Evolutionary conservation across 2,113 vertebrate species (phyloP).

Genomic region (Recurvirostra avosetta): DNA sequence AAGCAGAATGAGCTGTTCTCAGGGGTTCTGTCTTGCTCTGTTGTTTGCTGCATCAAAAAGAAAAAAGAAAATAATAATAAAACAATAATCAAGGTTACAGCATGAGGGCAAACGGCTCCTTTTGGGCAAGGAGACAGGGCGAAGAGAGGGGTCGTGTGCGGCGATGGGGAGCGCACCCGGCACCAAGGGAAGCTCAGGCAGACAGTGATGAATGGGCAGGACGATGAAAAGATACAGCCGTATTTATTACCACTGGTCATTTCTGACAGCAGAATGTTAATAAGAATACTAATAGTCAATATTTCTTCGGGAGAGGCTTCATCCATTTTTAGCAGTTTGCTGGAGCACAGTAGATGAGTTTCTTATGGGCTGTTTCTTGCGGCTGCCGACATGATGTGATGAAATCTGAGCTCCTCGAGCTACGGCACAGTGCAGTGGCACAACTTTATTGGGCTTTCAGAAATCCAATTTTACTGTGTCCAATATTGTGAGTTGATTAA

Average conservation of each 20-base stretch:
- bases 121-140: not conserved
- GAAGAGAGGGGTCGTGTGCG: not conserved
- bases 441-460: conserved; percentile 44
- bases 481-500: conserved; percentile 56
- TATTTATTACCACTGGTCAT: conserved; percentile 49
- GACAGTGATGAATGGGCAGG: conserved; percentile 23
- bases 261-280: conserved; percentile 47
- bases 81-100: not conserved
- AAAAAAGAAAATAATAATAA: not conserved
- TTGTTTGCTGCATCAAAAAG: not conserved
- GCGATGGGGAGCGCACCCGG: not conserved
- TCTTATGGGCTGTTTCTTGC: not conserved
- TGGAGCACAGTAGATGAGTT: not conserved
- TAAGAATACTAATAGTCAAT: conserved; percentile 44
- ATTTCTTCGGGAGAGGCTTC: conserved; percentile 8
- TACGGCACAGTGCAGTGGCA: not conserved
- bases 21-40: not conserved
- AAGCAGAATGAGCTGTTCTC: fast-evolving
- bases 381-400: not conserved
- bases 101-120: not conserved
- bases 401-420: conserved; percentile 11
- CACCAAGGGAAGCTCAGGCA: not conserved
- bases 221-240: not conserved
- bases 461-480: conserved; percentile 59
- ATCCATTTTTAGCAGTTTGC: conserved; percentile 40